Evolutionary conservation across 1,140 invertebrate genomes (phyloP), one percentile per base, ranked within the genome.

Genomic region (Antheraea pernyi): DNA sequence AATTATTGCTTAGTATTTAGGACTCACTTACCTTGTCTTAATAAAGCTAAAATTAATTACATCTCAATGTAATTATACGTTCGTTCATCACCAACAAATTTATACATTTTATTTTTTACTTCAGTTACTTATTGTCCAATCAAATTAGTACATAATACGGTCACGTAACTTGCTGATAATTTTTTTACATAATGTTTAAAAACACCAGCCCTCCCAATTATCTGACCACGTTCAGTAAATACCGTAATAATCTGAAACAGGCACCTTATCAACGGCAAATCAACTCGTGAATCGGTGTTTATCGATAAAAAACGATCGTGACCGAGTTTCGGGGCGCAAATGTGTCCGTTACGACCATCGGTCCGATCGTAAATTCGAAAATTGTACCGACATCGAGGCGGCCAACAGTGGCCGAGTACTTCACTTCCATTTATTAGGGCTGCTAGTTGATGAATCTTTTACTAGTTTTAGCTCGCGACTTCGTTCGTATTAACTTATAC

Each of bases 321-420:
- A 59, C 59, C 63, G 30, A 39, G 63, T 39, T 30, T 46, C 18
- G 18, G 63, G 39, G 65, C 61, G 65, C 60, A 70, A 73, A 72
- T 67, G 68, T 39, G 71, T 72, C 74, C 71, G 73, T 69, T 66
- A 70, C 73, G 69, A 63, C 60, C 69, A 63, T 69, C 65, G 71
- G 67, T 58, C 71, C 59, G 62, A 22, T 71, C 73, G 74, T 75
- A 78, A 75, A 78, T 78, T 75, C 73, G 67, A 71, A 73, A 78
- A 73, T 71, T 67, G 76, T 65, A 70, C 65, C 53, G 37, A 64
- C 64, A 37, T 53, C 63, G 63, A 18, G 16, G 64, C 65, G 46
- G 64, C 68, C 71, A 73, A 69, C 69, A 19, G 53, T 18, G 16
- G 10, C 37, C 37, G 42, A 71, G 19, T 58, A 16, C 58, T 66